Base-by-base conservation (phyloP, 2,113 vertebrate genomes). In the Piliocolobus tephrosceles region DNA sequence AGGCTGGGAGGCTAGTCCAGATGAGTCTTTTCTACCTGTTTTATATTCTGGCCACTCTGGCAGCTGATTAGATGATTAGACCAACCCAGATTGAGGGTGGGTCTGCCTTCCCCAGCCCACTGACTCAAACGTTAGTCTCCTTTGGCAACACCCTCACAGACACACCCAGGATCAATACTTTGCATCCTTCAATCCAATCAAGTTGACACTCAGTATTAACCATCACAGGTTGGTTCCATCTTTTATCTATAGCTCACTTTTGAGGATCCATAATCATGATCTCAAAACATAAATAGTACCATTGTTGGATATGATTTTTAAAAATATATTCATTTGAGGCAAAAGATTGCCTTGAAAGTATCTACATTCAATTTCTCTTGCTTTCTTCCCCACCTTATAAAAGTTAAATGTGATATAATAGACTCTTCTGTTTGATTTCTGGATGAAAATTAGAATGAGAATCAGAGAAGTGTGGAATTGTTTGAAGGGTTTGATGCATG, bases 341-440 rank as follows among this genome's bases (percentile, higher is more conserved):
- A 85, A 76, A 92, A 88, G 18, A 20, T n/a, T 88, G 43, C 35
- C 38, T 78, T 61, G n/a, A 76, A 91, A 91, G 17, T 50, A 57
- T 68, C 70, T 66, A 80, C 4, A n/a, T 79, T 79, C 23, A 81
- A 38, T 38, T n/a, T 94, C 32, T 52, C 18, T 58, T 75, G 4
- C 43, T 73, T 91, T 22, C 30, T 81, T 87, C 20, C 38, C n/a
- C 11, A 68, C 25, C 10, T 66, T 64, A 66, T 68, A 38, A 87
- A 94, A 57, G 57, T 55, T 75, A 87, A 91, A 91, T 40, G 5
- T 55, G 68, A 7, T 72, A 22, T 12, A 81, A 52, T 47, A 72
- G 88, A 68, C 16, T 78, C 23, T 78, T 61, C 40, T 91, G 16
- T 90, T 90, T 95, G 90, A 92, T 91, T 72, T 93, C 23, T 68